Percentiles rank a stretch among this genome's conserved stretches.
phyloP scores from a whole-genome alignment of 30 jellyfish, hydroid and myxozoan genomes.

The Sanderia malayensis region DNA sequence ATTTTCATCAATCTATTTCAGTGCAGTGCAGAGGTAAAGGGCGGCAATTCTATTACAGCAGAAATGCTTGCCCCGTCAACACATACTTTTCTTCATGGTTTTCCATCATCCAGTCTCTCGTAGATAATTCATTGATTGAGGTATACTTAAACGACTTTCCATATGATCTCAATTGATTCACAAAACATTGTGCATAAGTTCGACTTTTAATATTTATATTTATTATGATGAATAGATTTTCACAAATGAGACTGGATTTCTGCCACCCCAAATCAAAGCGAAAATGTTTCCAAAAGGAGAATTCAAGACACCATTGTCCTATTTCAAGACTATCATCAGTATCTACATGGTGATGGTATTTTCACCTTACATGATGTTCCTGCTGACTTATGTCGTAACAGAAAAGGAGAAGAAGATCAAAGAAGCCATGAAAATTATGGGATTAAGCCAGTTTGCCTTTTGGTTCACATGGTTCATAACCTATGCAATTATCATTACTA shows the following conservation, averaged over 20 bases:
- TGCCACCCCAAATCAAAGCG: slow-evolving; percentile 46
- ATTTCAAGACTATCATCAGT: slow-evolving; percentile 65
- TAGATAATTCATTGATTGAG: slow-evolving; percentile 63
- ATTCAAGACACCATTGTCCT: slow-evolving; percentile 51
- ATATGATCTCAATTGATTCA: no score
- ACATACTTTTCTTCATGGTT: slow-evolving; percentile 64
- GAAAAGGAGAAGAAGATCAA: slow-evolving; percentile 86
- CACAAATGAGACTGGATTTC: slow-evolving; percentile 48
- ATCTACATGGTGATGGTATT: slow-evolving; percentile 86
- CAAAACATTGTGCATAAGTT: no score
- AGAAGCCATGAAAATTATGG: slow-evolving; percentile 93
- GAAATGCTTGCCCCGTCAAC: slow-evolving; percentile 66
- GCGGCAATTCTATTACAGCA: background rate
- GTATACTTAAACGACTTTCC: no score
- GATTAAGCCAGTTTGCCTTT: slow-evolving; percentile 71
- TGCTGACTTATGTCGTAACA: slow-evolving; percentile 76
- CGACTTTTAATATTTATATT: no score
- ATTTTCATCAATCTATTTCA: no score
- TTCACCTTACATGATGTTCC: slow-evolving; percentile 81
- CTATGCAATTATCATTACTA: slow-evolving; percentile 66
- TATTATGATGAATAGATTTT: no score
- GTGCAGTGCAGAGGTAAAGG: slow-evolving; percentile 50
- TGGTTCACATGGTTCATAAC: slow-evolving; percentile 91
- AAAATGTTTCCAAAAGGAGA: slow-evolving; percentile 81
- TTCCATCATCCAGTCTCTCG: slow-evolving; percentile 65